phyloP scores from a whole-genome alignment of 2,113 vertebrate genomes.

The Perca flavescens region DNA sequence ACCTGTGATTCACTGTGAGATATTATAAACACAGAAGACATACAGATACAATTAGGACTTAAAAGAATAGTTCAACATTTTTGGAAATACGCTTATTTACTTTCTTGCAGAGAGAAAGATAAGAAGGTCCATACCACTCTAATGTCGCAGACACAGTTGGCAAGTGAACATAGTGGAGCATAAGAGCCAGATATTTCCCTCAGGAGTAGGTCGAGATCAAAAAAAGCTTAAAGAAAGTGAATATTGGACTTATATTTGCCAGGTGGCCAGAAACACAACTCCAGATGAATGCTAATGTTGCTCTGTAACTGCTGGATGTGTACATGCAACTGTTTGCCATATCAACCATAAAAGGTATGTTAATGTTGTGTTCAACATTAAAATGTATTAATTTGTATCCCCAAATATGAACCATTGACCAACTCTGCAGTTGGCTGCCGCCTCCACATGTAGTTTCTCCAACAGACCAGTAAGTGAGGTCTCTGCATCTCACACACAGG shows the following conservation, averaged over 20 bases:
- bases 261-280: background rate
- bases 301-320: background rate
- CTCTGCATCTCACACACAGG: constrained; percentile 13
- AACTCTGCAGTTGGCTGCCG: background rate
- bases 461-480: background rate
- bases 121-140: background rate
- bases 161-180: background rate
- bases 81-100: background rate
- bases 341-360: background rate
- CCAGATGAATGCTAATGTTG: background rate
- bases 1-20: background rate
- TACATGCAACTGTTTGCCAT: background rate
- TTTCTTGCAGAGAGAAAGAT: background rate
- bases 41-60: background rate
- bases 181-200: background rate
- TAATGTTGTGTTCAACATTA: background rate
- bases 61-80: background rate
- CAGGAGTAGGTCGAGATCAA: background rate
- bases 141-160: background rate
- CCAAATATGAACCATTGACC: background rate
- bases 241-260: background rate
- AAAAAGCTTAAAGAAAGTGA: background rate
- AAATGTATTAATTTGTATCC: background rate
- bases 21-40: background rate
- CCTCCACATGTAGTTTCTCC: background rate